These are phyloP conservation scores for Bombyx mandarina DNA, from an alignment of 1,140 invertebrate genomes.

Conservation along the genomic window DNA sequence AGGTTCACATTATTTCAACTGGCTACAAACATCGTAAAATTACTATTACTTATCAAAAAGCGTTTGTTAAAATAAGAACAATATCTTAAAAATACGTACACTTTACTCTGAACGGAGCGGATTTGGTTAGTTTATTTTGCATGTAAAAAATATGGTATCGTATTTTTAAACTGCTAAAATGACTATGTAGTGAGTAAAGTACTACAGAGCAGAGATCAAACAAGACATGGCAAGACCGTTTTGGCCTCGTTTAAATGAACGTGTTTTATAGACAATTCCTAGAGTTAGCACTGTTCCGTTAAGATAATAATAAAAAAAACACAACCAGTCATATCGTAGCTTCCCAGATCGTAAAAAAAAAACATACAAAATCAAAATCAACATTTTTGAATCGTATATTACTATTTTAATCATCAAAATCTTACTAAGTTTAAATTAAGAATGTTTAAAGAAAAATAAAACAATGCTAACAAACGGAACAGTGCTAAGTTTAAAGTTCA, in stretches of 20 bases:
- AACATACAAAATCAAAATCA: background rate
- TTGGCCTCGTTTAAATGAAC: conserved; percentile 36
- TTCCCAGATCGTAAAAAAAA: conserved; percentile 19
- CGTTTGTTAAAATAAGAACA: conserved; percentile 24
- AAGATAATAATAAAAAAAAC: conserved; percentile 18
- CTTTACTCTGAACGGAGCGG: conserved; percentile 21
- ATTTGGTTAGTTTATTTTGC: conserved; percentile 22
- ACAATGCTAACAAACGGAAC: conserved; percentile 28
- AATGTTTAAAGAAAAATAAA: background rate
- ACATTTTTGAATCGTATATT: background rate
- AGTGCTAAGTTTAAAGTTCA: conserved; percentile 29
- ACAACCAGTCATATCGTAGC: conserved; percentile 27
- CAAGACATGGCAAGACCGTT: conserved; percentile 54
- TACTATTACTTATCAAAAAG: conserved; percentile 27
- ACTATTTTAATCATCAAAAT: background rate
- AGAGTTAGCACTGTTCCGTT: conserved; percentile 44
- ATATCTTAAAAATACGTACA: conserved; percentile 25
- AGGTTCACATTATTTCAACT: conserved; percentile 10
- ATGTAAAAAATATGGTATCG: conserved; percentile 23
- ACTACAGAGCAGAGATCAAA: conserved; percentile 64
- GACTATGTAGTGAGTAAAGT: conserved; percentile 29
- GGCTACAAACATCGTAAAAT: conserved; percentile 24
- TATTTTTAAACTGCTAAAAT: conserved; percentile 28
- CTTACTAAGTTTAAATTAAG: background rate
- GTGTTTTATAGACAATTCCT: conserved; percentile 60